These are phyloP conservation scores for Brienomyrus longianalis DNA, from an alignment of 2,113 vertebrate genomes.

Conservation along the genomic window DNA sequence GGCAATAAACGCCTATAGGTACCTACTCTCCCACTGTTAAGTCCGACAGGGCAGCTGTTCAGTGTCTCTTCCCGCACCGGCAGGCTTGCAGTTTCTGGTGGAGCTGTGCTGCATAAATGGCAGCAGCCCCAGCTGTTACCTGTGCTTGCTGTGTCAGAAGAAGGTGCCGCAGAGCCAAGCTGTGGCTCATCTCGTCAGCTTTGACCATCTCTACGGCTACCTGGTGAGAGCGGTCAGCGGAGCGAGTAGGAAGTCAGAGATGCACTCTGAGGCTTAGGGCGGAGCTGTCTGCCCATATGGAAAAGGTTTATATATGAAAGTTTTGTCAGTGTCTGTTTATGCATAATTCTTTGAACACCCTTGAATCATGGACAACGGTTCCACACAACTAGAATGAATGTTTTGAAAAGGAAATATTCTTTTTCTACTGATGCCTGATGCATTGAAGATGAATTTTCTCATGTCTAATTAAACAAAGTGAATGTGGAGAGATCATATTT, in stretches of 20 bases:
- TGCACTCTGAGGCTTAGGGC: not conserved
- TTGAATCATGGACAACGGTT: not conserved
- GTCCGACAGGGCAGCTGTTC: not conserved
- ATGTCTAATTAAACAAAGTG: not conserved
- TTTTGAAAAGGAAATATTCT: not conserved
- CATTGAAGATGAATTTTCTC: not conserved
- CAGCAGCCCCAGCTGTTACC: slow-evolving; percentile 28
- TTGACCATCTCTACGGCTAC: slow-evolving; percentile 48
- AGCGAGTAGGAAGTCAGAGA: not conserved
- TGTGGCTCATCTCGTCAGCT: slow-evolving; percentile 50
- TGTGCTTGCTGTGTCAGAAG: slow-evolving; percentile 46
- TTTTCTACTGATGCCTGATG: not conserved
- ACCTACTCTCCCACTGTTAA: not conserved
- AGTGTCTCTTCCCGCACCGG: not conserved
- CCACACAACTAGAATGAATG: not conserved
- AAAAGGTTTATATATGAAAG: not conserved
- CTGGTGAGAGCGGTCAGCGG: slow-evolving; percentile 43
- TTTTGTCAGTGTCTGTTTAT: not conserved
- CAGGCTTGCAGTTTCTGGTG: slow-evolving; percentile 51
- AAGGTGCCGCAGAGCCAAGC: slow-evolving; percentile 21
- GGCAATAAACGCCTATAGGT: not conserved
- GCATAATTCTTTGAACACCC: not conserved
- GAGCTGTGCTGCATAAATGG: slow-evolving; percentile 31
- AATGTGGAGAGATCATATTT: not conserved
- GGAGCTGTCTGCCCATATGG: not conserved